A percentile compares a stretch with the other conserved stretches of the same genome.
These are phyloP conservation scores for Pseudomyrmex dendroicus DNA, from an alignment of 1,140 invertebrate species.

Conservation along the genomic window DNA sequence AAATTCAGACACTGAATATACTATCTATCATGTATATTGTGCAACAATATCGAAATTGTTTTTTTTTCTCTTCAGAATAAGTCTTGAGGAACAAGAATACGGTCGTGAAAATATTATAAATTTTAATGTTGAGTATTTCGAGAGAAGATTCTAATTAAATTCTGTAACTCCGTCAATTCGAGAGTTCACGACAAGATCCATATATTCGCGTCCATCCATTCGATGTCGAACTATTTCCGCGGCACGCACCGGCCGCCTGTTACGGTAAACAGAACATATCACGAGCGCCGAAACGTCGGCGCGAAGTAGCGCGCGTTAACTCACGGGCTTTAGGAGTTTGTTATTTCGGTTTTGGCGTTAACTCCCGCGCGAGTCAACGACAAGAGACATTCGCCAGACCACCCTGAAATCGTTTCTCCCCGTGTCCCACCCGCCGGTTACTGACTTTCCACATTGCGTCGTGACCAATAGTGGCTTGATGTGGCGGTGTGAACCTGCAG, in stretches of 20 bases:
- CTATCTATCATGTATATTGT: not conserved
- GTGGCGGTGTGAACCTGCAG: conserved; percentile 19
- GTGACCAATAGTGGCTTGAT: conserved; percentile 59
- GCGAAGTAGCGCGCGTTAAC: conserved; percentile 70
- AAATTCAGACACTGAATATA: not conserved
- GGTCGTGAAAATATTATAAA: not conserved
- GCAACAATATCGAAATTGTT: not conserved
- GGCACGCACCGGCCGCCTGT: conserved; percentile 23
- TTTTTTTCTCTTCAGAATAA: not conserved
- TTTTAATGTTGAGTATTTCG: not conserved
- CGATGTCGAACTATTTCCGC: conserved; percentile 50
- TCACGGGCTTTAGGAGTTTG: conserved; percentile 76
- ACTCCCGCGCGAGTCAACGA: conserved; percentile 74
- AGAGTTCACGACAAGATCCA: not conserved
- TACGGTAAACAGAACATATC: conserved; percentile 71
- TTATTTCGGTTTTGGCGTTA: conserved; percentile 80
- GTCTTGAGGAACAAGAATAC: not conserved
- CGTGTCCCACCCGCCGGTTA: conserved; percentile 17
- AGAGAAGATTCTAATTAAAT: not conserved
- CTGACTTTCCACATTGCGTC: conserved; percentile 58
- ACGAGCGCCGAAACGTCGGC: conserved; percentile 57
- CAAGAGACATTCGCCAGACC: conserved; percentile 83
- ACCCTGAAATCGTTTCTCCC: conserved; percentile 67
- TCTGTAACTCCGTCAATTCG: not conserved
- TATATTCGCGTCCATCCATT: not conserved